Evolutionary conservation across 2,797 vertebrate genomes (phyloP).

Genomic region (Peromyscus melanophrys): DNA sequence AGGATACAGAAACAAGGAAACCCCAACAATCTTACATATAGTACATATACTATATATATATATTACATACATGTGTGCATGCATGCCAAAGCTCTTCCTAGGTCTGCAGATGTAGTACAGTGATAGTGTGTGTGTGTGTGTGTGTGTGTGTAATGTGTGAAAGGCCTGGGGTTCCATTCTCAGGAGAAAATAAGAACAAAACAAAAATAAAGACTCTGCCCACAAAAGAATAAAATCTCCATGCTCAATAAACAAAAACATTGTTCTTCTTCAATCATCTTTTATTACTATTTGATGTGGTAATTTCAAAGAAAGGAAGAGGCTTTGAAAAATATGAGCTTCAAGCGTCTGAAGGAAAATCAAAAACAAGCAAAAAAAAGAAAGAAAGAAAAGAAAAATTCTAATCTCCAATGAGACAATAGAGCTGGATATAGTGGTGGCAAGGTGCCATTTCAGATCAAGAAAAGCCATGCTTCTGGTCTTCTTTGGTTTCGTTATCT

Average conservation of each 20-base stretch:
- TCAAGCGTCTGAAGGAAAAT: slow-evolving; percentile 46
- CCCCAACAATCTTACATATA: background rate
- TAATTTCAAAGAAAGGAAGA: slow-evolving; percentile 54
- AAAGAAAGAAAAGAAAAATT: slow-evolving; percentile 14
- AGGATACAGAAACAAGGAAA: background rate
- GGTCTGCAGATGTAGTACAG: background rate
- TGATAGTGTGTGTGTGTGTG: background rate
- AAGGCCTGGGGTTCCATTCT: background rate
- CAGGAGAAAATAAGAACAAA: background rate
- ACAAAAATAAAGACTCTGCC: background rate
- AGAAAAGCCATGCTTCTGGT: slow-evolving; percentile 16
- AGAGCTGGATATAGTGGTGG: background rate
- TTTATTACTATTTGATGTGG: slow-evolving; percentile 64
- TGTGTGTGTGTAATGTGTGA: background rate
- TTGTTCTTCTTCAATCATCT: slow-evolving; percentile 22
- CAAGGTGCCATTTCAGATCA: background rate
- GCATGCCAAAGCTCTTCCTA: background rate
- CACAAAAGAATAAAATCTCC: slow-evolving; percentile 38
- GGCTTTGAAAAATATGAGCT: slow-evolving; percentile 68
- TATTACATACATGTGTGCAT: background rate
- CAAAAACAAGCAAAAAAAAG: background rate
- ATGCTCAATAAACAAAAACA: slow-evolving; percentile 36
- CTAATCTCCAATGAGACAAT: slow-evolving; percentile 37
- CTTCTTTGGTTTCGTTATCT: slow-evolving; percentile 1
- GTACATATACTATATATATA: background rate